Evolutionary conservation across 2,113 vertebrate genomes (phyloP).

Genomic region (Gobiocypris rarus): DNA sequence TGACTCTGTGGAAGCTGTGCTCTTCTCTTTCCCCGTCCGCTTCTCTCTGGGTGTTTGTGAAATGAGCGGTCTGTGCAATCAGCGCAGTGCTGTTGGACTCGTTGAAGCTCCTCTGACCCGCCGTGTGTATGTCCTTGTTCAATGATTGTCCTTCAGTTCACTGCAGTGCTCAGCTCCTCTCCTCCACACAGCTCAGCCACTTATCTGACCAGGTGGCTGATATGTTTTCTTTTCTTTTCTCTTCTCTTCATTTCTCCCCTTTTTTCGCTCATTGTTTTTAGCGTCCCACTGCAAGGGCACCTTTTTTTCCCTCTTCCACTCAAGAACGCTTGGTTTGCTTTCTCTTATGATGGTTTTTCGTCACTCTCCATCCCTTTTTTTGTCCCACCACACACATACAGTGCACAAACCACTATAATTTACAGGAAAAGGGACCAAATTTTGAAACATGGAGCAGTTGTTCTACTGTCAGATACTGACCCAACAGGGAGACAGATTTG

Average conservation of each 20-base stretch:
- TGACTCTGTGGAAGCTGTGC: slow-evolving; percentile 17
- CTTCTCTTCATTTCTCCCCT: slow-evolving; percentile 19
- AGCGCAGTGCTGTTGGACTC: slow-evolving; percentile 35
- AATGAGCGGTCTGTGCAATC: slow-evolving; percentile 46
- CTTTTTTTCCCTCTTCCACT: not conserved
- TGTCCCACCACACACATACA: not conserved
- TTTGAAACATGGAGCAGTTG: not conserved
- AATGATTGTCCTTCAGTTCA: slow-evolving; percentile 52
- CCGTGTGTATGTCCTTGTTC: slow-evolving; percentile 53
- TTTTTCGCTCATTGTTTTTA: slow-evolving; percentile 13
- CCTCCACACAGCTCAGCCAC: slow-evolving; percentile 28
- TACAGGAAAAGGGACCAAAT: not conserved
- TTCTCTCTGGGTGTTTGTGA: slow-evolving; percentile 44
- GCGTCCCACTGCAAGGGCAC: slow-evolving; percentile 2
- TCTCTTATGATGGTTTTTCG: not conserved
- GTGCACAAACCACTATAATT: not conserved
- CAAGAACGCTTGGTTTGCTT: not conserved
- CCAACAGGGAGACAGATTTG: not conserved
- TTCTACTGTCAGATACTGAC: not conserved
- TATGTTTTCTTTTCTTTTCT: slow-evolving; percentile 36
- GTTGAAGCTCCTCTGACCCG: slow-evolving; percentile 41
- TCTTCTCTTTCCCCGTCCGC: slow-evolving; percentile 15
- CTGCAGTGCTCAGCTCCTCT: slow-evolving; percentile 37
- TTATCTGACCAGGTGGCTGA: slow-evolving; percentile 47
- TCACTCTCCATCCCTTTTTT: not conserved